Evolutionary conservation across 2,888 invertebrate genomes (phyloP), one percentile per base, ranked within the genome.

Genomic region (Leptinotarsa juncta): DNA sequence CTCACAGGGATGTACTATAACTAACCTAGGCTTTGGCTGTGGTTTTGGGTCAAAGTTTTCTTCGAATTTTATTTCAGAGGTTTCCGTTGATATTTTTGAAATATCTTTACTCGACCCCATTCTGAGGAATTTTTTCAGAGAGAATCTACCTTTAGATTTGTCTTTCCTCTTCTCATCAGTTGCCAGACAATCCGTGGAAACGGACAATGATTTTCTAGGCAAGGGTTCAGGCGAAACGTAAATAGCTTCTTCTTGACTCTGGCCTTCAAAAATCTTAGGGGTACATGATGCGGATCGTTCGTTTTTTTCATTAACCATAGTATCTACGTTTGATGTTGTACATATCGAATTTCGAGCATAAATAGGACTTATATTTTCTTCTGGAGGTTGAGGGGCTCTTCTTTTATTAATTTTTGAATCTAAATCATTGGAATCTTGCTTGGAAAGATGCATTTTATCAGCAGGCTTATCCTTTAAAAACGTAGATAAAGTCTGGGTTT

Each of bases 1-100:
- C 84, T 96, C 96, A 81, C 95, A 89, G 16, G 96, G 96, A 90
- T 96, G 96, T 77, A 96, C 95, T 81, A 96, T 96, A 76, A 96
- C 95, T 32, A 96, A 89, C n/a, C 82, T 70, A 10, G 84, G 84
- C 76, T 82, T 84, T 10, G 84, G 82, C 70, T 81, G 79, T 0
- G 82, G 83, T 5, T 75, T 70, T 10, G 51, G 16, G 1, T 78
- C 78, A 18, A 48, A 20, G 1, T 16, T 12, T 2, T 81, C 81
- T 14, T 81, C 80, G 18, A 62, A 51, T 62, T 75, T 79, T 16
- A 65, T 88, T 4, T 42, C 53, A 12, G 72, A 86, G 71, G 88
- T 87, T 0, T 91, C 89, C 62, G 88, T 86, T 62, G 90, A 87
- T 77, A 88, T 85, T 83, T 93, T 93, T 73, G 91, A 91, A 49